Evolutionary conservation across 2,888 invertebrate genomes (phyloP).

Genomic region (Thecophora atra): DNA sequence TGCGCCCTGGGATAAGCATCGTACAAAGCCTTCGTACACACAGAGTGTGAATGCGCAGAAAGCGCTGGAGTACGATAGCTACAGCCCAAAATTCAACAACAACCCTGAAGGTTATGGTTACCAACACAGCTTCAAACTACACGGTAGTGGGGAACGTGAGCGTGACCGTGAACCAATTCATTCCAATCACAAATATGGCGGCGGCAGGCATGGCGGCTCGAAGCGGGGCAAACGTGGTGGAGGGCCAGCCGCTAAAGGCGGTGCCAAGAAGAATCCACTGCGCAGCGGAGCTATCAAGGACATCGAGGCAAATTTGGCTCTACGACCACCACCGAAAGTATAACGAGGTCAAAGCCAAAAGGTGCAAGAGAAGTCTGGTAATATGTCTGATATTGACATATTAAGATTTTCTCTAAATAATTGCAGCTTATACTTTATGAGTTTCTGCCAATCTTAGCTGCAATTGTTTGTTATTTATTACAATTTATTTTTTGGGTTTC

Average conservation of each 20-base stretch:
- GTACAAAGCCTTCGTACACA: conserved; percentile 33
- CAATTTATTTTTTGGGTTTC: background rate
- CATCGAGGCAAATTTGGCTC: conserved; percentile 59
- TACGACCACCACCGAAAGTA: conserved; percentile 62
- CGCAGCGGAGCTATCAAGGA: conserved; percentile 51
- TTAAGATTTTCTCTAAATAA: too few species aligned
- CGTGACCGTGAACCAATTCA: conserved; percentile 25
- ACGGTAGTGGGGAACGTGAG: conserved; percentile 29
- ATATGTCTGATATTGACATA: background rate
- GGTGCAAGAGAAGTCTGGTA: background rate
- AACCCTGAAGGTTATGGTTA: conserved; percentile 65
- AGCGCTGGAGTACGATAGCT: conserved; percentile 59
- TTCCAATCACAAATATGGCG: conserved; percentile 44
- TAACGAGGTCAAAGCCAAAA: background rate
- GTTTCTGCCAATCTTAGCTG: background rate
- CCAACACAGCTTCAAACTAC: conserved; percentile 59
- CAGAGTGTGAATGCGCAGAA: conserved; percentile 39
- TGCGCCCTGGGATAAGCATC: conserved; percentile 51
- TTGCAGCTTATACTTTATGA: too few species aligned
- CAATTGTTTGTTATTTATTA: background rate
- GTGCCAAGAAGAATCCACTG: conserved; percentile 44
- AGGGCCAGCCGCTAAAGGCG: conserved; percentile 41
- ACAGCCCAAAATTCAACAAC: conserved; percentile 64
- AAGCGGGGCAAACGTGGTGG: conserved; percentile 63
- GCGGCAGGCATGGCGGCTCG: conserved; percentile 46